phyloP scores from a whole-genome alignment of 2,888 invertebrate species.

The Cabera pusaria region DNA sequence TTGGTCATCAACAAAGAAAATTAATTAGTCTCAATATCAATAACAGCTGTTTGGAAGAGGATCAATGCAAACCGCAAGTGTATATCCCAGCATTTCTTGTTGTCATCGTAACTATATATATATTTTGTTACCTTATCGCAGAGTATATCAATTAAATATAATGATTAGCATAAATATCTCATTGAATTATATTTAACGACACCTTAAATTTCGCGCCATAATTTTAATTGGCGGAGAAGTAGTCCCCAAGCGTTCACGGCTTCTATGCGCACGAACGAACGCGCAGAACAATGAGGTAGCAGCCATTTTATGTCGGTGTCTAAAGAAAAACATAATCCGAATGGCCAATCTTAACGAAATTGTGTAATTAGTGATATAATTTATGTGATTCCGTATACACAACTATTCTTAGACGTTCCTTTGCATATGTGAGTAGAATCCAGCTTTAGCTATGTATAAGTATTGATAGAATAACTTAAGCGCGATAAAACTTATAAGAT shows the following conservation, averaged over 20 bases:
- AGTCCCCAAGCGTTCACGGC: conserved; percentile 84
- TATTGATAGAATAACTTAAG: conserved; percentile 59
- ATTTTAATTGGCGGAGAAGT: conserved; percentile 83
- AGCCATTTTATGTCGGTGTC: conserved; percentile 84
- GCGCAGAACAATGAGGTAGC: conserved; percentile 84
- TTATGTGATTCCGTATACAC: conserved; percentile 80
- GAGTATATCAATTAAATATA: conserved; percentile 31
- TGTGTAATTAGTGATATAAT: conserved; percentile 83
- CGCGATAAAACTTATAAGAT: conserved; percentile 66
- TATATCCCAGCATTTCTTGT: conserved; percentile 59
- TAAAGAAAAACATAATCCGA: conserved; percentile 83
- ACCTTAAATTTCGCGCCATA: conserved; percentile 83
- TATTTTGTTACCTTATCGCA: conserved; percentile 58
- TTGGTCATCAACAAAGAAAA: conserved; percentile 63
- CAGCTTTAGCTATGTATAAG: conserved; percentile 65
- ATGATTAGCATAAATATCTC: conserved; percentile 49
- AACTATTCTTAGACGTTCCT: conserved; percentile 74
- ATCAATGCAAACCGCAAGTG: conserved; percentile 46
- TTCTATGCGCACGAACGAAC: conserved; percentile 84
- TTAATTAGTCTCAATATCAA: conserved; percentile 42
- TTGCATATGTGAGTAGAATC: conserved; percentile 78
- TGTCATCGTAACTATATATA: conserved; percentile 55
- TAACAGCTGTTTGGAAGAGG: conserved; percentile 41
- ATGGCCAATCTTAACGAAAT: conserved; percentile 83
- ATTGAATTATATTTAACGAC: conserved; percentile 61